Evolutionary conservation across 1,140 invertebrate species (phyloP), one percentile per base, ranked within the genome.

Genomic region (Tyrophagus putrescentiae): DNA sequence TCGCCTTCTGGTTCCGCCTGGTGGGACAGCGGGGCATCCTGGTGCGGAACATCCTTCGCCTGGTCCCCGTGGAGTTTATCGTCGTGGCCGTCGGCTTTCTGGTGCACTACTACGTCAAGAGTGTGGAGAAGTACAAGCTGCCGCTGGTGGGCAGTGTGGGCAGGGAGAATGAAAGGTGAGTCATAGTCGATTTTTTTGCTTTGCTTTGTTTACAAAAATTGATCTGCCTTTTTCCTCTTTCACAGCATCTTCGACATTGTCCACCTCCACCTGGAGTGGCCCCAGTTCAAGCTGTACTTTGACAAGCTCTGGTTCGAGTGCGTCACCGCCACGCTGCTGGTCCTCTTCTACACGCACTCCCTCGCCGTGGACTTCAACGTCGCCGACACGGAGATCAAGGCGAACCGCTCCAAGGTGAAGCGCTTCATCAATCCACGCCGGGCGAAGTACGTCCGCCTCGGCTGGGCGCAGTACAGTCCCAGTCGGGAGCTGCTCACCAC

Each of bases 21-120:
- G 32, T 54, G 31, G 25, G 25, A 34, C 27, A 31, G n/a, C 11
- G 28, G 3, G 13, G n/a, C n/a, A 11, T 11, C 9, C 11, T 13
- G 11, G 3, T 54, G n/a, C 27, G 31, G 3, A 13, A 54, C 9
- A 33, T 54, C 27, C n/a, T 54, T 31, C 3, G 52, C 3, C 28
- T 13, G 1, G 27, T 54, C 11, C 52, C 52, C n/a, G 39, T 54
- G 21, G 52, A 54, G 39, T 54, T 54, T 33, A 54, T 54, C n/a
- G 9, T 54, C 9, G 25, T 54, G 2, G 4, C 28, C 11, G 39
- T 54, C 25, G 28, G 52, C 13, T 27, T 54, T 54, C 9, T 54
- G 9, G 52, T 54, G 21, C 13, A 16, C 1, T 3, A 32, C 21
- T n/a, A 16, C 13, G 28, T 27, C 25, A 23, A 27, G 3, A 50